Percentiles rank a stretch among this genome's conserved stretches.
Conservation (phyloP, 2,888 invertebrate genomes). For the Trichogramma evanescens region DNA sequence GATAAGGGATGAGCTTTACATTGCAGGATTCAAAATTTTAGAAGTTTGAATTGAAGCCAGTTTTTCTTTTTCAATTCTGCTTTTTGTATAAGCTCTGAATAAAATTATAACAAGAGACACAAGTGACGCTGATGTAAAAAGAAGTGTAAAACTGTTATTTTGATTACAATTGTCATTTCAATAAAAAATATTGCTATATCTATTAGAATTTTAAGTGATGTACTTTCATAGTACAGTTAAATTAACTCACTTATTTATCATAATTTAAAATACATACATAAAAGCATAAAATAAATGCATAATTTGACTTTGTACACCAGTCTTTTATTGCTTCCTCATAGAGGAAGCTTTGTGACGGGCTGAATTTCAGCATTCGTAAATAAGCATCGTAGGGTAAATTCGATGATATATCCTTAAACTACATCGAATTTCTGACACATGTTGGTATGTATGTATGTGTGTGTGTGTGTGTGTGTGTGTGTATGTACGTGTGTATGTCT, state of each 20-base stretch:
- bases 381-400: no score
- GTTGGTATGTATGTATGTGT: no score
- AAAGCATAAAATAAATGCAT: constrained; percentile 37
- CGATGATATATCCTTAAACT: no score
- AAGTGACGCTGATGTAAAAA: constrained; percentile 19
- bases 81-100: constrained; percentile 12
- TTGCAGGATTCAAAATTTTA: constrained; percentile 25
- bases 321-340: constrained; percentile 24
- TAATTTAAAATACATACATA: constrained; percentile 28
- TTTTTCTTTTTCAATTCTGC: constrained; percentile 17
- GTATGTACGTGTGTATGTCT: no score
- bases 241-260: constrained; percentile 23
- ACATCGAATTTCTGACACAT: no score
- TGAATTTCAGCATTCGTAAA: no score
- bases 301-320: constrained; percentile 34
- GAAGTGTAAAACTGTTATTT: constrained; percentile 17
- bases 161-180: constrained; percentile 19
- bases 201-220: constrained; percentile 18
- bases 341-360: no score
- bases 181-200: constrained; percentile 11
- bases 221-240: constrained; percentile 23
- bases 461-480: no score
- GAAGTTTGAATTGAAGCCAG: constrained; percentile 28
- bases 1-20: constrained; percentile 22
- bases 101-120: background rate